Base-by-base conservation (phyloP, 2,888 invertebrate genomes). In the Nebria salina region DNA sequence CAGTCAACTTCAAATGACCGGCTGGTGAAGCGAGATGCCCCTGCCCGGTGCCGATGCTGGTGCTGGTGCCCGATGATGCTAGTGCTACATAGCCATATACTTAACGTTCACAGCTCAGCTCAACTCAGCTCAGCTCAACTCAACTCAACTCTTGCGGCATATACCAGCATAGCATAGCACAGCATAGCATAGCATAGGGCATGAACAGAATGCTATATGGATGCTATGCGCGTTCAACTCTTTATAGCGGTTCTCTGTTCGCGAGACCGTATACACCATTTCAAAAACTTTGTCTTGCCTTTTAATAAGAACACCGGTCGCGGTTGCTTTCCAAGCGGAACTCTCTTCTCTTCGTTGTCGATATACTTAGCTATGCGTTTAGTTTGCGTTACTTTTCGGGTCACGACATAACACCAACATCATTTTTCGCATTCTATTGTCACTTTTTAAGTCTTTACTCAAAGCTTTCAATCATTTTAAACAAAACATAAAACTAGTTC, bases 21-120 rank as follows among this genome's bases (percentile, higher is more conserved):
- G 34, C 70, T 70, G 34, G 70, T 70, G 26, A 70, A 26, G 25
- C 70, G 25, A 25, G 34, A 66, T 20, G 15, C 15, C 15, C 66
- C 66, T 66, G 66, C 66, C 8, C 65, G 65, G 65, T 65, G 7
- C 65, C 34, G 34, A 20, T 20, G 20, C 20, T 20, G 20, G 20
- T 34, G 34, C 65, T 7, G 15, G 66, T 66, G 66, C 25, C 66
- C 66, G 66, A 66, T 66, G 66, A 54, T 25, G n/a, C 66, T 6
- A 66, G 15, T 25, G 20, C 15, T 25, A 66, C 66, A 66, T 25
- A 66, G 20, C 15, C 66, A 66, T 25, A 54, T 54, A 54, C 54
- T 54, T 54, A 54, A 54, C 54, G 54, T 54, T 54, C 54, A 54
- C 54, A 54, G 54, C 54, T 54, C 54, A 54, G 54, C 54, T 54